Percentiles rank a stretch among this genome's conserved stretches.
phyloP scores from a whole-genome alignment of 2,888 invertebrate species.

The Drosophila rubida region DNA sequence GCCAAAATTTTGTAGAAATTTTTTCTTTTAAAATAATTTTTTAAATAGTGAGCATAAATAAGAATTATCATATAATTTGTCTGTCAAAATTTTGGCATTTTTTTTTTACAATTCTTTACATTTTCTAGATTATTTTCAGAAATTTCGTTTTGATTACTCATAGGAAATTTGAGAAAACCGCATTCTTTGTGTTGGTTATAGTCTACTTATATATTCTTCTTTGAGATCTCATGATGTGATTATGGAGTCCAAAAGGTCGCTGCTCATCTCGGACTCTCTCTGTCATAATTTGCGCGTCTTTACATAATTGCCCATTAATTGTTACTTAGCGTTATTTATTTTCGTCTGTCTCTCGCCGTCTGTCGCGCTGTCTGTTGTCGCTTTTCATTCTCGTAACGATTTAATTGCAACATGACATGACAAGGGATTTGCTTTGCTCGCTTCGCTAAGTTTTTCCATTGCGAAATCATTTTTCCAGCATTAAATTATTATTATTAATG shows the following conservation, averaged over 20 bases:
- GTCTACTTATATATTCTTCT: background rate
- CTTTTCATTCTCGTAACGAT: conserved; percentile 54
- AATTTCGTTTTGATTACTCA: no score
- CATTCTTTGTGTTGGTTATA: background rate
- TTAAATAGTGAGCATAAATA: no score
- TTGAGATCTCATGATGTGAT: conserved; percentile 2
- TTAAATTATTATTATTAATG: conserved; percentile 78
- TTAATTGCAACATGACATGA: conserved; percentile 79
- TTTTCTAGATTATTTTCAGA: background rate
- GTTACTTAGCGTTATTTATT: conserved; percentile 15
- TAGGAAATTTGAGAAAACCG: background rate
- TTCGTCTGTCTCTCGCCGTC: background rate
- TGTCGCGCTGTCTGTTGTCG: conserved; percentile 29
- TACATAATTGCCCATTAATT: conserved; percentile 43
- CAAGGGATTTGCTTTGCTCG: conserved; percentile 68
- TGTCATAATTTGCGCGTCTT: conserved; percentile 3
- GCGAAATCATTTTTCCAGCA: conserved; percentile 65
- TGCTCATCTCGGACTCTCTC: conserved; percentile 4
- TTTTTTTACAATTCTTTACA: background rate
- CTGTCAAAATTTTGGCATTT: no score
- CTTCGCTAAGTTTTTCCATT: conserved; percentile 63
- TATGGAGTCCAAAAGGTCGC: conserved; percentile 20
- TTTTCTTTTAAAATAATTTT: no score
- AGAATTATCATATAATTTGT: background rate
- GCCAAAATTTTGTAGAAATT: no score